Conservation (phyloP, 1,140 invertebrate genomes). For the Oreohelix idahoensis region DNA sequence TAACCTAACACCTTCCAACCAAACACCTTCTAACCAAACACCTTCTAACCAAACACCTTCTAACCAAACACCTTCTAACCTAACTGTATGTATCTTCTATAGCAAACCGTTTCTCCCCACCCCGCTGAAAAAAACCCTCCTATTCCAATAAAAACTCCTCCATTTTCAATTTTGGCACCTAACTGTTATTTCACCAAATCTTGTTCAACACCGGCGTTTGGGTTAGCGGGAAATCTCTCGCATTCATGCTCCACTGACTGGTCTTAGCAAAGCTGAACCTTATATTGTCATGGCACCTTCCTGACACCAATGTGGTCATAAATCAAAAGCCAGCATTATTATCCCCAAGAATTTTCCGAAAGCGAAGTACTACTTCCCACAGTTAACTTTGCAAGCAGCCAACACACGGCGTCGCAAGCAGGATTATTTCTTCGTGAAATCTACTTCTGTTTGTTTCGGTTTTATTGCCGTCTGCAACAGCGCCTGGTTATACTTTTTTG, state of each 20-base stretch:
- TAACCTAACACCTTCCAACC: too few relatives aligned
- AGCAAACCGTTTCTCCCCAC: too few relatives aligned
- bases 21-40: too few relatives aligned
- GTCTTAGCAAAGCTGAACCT: background rate
- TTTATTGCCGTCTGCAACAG: constrained; percentile 20
- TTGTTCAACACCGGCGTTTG: background rate
- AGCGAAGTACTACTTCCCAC: background rate
- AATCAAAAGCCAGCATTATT: constrained; percentile 1
- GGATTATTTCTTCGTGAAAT: background rate
- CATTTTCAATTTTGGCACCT: background rate
- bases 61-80: too few relatives aligned
- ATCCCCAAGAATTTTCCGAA: background rate
- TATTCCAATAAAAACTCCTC: too few relatives aligned
- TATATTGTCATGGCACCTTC: background rate
- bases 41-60: too few relatives aligned
- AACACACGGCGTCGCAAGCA: background rate
- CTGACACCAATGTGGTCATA: background rate
- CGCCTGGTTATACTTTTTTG: constrained; percentile 21
- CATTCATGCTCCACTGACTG: background rate
- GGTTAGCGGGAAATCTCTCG: constrained; percentile 1
- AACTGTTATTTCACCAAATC: background rate
- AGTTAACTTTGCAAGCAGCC: background rate
- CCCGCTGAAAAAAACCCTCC: too few relatives aligned
- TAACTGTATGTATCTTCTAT: too few relatives aligned
- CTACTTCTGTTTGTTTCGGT: constrained; percentile 29